A percentile compares a stretch with the other conserved stretches of the same genome.
Evolutionary conservation across 2,113 vertebrate genomes (phyloP).

Genomic region (Chionodraco myersi): DNA sequence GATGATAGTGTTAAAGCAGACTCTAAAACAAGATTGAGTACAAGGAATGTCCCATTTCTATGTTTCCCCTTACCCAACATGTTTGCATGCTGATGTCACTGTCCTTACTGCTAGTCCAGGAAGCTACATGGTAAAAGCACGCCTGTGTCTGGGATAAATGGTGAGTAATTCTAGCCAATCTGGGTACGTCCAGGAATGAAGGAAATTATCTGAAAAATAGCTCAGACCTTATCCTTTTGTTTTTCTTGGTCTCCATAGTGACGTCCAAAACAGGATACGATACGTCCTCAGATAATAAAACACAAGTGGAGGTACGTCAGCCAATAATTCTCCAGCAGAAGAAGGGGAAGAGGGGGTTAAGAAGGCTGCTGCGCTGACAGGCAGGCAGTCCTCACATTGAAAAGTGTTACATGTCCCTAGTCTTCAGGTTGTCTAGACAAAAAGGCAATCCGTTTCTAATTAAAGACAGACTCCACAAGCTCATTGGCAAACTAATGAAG

Average conservation of each 20-base stretch:
- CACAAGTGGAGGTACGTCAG: slow-evolving; percentile 64
- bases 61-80: slow-evolving; percentile 23
- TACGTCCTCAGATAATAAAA: slow-evolving; percentile 75
- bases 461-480: slow-evolving; percentile 8
- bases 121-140: slow-evolving; percentile 14
- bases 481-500: neutral
- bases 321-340: slow-evolving; percentile 61
- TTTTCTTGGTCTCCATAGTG: slow-evolving; percentile 67
- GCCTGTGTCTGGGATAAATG: slow-evolving; percentile 16
- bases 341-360: slow-evolving; percentile 41
- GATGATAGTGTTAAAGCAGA: neutral
- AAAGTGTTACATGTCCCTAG: slow-evolving; percentile 24
- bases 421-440: slow-evolving; percentile 17
- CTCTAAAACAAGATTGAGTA: neutral
- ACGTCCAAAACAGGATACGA: slow-evolving; percentile 82
- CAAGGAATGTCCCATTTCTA: slow-evolving; percentile 4
- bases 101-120: slow-evolving; percentile 10
- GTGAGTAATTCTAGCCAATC: slow-evolving; percentile 30
- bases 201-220: slow-evolving; percentile 63
- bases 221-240: slow-evolving; percentile 67
- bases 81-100: slow-evolving; percentile 23
- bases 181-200: slow-evolving; percentile 35
- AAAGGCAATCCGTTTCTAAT: slow-evolving; percentile 3
- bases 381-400: neutral
- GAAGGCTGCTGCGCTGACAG: slow-evolving; percentile 40